Percentiles rank a stretch among this genome's conserved stretches.
These are phyloP conservation scores for Channallabes apus DNA, from an alignment of 2,797 vertebrate genomes.

Conservation along the genomic window DNA sequence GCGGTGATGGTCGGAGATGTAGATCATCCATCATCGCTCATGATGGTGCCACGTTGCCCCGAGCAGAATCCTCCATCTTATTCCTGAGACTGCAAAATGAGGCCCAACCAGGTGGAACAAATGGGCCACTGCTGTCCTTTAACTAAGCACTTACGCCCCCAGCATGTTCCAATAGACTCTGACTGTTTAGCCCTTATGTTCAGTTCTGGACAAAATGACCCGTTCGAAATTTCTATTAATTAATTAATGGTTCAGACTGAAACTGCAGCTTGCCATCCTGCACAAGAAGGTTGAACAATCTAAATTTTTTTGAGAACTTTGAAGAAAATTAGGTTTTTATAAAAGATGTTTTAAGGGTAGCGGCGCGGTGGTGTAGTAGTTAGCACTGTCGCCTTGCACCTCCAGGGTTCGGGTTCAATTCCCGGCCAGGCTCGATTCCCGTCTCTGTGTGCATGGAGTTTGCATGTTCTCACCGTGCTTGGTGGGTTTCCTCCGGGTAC, in stretches of 20 bases:
- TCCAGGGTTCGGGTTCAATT: too few relatives aligned
- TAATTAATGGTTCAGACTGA: not conserved
- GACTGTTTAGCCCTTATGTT: conserved; percentile 1
- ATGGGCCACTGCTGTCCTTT: conserved; percentile 37
- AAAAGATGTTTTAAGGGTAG: not conserved
- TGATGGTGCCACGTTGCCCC: conserved; percentile 24
- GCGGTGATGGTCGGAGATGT: conserved; percentile 24
- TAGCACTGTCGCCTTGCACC: too few relatives aligned
- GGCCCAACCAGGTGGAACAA: conserved; percentile 51
- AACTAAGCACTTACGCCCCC: conserved; percentile 20
- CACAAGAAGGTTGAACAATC: not conserved
- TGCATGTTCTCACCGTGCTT: too few relatives aligned
- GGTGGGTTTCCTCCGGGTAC: too few relatives aligned
- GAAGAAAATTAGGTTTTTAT: not conserved
- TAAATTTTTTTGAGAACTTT: not conserved
- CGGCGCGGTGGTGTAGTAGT: too few relatives aligned
- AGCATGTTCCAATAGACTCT: conserved; percentile 7
- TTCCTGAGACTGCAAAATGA: conserved; percentile 26
- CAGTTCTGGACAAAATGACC: conserved; percentile 14
- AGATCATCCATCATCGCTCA: conserved; percentile 41
- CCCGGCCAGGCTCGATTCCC: too few relatives aligned
- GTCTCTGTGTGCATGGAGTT: too few relatives aligned
- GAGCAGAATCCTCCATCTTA: conserved; percentile 10
- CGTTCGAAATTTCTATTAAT: conserved; percentile 4
- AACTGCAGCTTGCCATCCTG: not conserved